Base-by-base conservation (phyloP, 2,888 invertebrate species). In the Protonemura montana region DNA sequence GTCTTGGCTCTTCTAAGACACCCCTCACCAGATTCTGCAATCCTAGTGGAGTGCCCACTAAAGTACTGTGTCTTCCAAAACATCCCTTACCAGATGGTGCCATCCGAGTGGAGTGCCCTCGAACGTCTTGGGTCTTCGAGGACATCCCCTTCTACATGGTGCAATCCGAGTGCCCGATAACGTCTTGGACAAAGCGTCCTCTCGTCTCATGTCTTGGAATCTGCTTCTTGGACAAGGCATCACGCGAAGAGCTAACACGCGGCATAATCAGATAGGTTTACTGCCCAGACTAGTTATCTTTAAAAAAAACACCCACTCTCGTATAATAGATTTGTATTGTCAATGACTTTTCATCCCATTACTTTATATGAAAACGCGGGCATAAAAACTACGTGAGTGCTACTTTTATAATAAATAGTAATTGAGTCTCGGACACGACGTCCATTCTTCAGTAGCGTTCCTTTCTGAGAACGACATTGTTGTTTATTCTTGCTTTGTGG, bases 341-440 rank as follows among this genome's bases (percentile, higher is more conserved):
- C 59, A 59, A 59, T 59, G 59, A 10, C 59, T 59, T 59, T 59
- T 59, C 59, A 59, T 59, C 59, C 59, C 59, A 59, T 59, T 59
- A 59, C 59, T 59, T 59, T 59, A 59, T 59, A 59, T 10, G 21
- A 59, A 21, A 59, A 59, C 59, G 59, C 59, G 59, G 59, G 59
- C 59, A 59, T 59, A 59, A 59, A 59, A 59, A 59, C 16, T 21
- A 59, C 59, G 59, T 13, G 3, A 59, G 59, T 59, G 59, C 59
- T 59, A 59, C 59, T 59, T 59, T 59, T 59, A 10, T 59, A 59
- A 59, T 59, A 59, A 10, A 59, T 10, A 59, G 59, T 59, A 59
- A 59, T 59, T 59, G 59, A 59, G 59, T 59, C 41, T 59, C 59
- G 59, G 59, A 59, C 59, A 59, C 59, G 59, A 59, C 59, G 21